Conservation (phyloP, 2,797 vertebrate genomes). For the Tenualosa ilisha region DNA sequence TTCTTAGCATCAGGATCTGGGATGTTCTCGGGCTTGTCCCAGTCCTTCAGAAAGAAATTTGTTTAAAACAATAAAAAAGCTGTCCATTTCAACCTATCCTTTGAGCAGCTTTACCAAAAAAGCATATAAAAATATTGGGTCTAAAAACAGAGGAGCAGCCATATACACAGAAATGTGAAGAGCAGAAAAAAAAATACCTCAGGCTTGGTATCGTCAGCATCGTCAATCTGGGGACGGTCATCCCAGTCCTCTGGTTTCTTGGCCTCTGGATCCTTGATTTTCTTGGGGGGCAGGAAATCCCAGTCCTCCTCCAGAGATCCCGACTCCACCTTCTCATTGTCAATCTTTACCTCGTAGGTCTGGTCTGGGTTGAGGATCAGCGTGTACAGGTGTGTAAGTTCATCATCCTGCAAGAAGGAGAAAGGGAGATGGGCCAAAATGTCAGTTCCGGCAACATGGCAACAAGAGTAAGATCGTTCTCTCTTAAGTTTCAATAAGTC, state of each 20-base stretch:
- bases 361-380: slow-evolving; percentile 91
- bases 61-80: background rate
- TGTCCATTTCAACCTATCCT: too few relatives aligned
- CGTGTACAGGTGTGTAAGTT: slow-evolving; percentile 90
- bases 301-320: slow-evolving; percentile 92
- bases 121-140: background rate
- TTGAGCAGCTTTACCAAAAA: too few relatives aligned
- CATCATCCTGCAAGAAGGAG: slow-evolving; percentile 80
- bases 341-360: slow-evolving; percentile 94
- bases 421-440: background rate
- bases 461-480: background rate
- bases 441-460: background rate
- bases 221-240: slow-evolving; percentile 86
- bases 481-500: background rate
- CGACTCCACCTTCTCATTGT: slow-evolving; percentile 90
- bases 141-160: background rate
- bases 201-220: slow-evolving; percentile 86
- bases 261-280: slow-evolving; percentile 90
- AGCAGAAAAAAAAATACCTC: slow-evolving; percentile 71
- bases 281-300: slow-evolving; percentile 89
- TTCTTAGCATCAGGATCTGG: slow-evolving; percentile 95
- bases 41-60: slow-evolving; percentile 73
- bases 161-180: background rate
- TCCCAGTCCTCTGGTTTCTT: slow-evolving; percentile 95
- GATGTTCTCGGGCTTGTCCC: slow-evolving; percentile 91